phyloP scores from a whole-genome alignment of 35 echinoderm and acorn worm species.

The Antedon bifida region DNA sequence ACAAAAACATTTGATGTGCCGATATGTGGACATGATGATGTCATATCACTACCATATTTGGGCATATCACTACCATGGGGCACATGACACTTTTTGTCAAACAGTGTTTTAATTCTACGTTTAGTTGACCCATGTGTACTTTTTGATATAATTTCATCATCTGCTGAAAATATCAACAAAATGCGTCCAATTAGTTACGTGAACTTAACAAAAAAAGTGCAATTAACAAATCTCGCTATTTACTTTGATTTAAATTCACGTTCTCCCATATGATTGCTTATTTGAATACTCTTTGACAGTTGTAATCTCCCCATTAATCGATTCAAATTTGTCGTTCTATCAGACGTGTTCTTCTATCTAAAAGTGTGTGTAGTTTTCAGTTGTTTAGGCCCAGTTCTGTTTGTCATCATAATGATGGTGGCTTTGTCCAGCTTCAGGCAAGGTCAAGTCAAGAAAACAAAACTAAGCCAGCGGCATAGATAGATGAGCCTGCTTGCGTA shows the following conservation, averaged over 20 bases:
- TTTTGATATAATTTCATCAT: background rate
- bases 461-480: background rate
- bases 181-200: background rate
- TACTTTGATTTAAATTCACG: background rate
- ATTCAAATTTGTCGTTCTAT: background rate
- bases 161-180: background rate
- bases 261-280: background rate
- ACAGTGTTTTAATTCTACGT: too few species aligned
- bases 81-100: too few species aligned
- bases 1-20: too few species aligned
- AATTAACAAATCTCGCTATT: background rate
- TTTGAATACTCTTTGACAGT: background rate
- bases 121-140: too few species aligned
- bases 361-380: too few species aligned
- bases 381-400: background rate
- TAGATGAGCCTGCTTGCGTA: background rate
- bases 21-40: too few species aligned
- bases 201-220: background rate
- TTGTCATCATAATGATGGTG: background rate
- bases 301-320: background rate
- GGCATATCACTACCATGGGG: too few species aligned
- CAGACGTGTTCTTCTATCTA: too few species aligned
- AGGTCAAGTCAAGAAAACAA: background rate
- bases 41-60: too few species aligned
- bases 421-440: background rate